Percentiles rank a stretch among this genome's conserved stretches.
These are phyloP conservation scores for Leuciscus waleckii DNA, from an alignment of 2,797 vertebrate species.

Conservation along the genomic window DNA sequence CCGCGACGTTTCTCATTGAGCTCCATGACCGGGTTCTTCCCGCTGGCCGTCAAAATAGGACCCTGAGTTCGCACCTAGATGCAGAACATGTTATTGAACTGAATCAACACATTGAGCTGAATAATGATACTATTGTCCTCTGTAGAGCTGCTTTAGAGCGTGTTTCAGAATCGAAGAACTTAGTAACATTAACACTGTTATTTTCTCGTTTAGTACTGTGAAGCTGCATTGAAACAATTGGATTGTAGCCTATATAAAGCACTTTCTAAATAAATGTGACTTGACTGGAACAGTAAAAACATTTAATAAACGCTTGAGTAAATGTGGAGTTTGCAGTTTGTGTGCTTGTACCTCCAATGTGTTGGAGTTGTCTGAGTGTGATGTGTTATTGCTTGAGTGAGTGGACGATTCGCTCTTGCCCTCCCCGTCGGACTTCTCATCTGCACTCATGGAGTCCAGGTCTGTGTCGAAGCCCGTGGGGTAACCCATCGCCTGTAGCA, in stretches of 20 bases:
- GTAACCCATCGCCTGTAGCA: slow-evolving; percentile 98
- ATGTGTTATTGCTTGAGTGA: slow-evolving; percentile 95
- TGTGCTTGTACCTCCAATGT: slow-evolving; percentile 87
- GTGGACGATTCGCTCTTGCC: slow-evolving; percentile 95
- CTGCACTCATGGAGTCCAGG: slow-evolving; percentile 95
- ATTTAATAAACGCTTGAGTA: background rate
- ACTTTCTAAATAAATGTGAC: background rate
- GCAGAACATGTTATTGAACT: background rate
- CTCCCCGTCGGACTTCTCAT: slow-evolving; percentile 97
- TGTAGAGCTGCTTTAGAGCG: background rate
- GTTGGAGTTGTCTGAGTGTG: slow-evolving; percentile 92
- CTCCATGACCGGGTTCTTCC: slow-evolving; percentile 99
- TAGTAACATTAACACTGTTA: background rate
- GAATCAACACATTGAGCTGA: background rate
- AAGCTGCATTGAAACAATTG: background rate
- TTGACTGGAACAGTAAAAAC: background rate
- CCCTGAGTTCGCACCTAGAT: slow-evolving; percentile 97
- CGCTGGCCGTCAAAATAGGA: slow-evolving; percentile 97
- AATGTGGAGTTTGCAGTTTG: background rate
- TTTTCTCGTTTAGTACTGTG: background rate
- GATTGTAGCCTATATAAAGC: background rate
- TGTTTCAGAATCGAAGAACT: background rate
- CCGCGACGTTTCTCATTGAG: slow-evolving; percentile 97
- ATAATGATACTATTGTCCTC: background rate
- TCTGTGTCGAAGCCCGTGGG: slow-evolving; percentile 97